These are phyloP conservation scores for Eulemur albifrons DNA, from an alignment of 2,797 vertebrate genomes.

Conservation along the genomic window DNA sequence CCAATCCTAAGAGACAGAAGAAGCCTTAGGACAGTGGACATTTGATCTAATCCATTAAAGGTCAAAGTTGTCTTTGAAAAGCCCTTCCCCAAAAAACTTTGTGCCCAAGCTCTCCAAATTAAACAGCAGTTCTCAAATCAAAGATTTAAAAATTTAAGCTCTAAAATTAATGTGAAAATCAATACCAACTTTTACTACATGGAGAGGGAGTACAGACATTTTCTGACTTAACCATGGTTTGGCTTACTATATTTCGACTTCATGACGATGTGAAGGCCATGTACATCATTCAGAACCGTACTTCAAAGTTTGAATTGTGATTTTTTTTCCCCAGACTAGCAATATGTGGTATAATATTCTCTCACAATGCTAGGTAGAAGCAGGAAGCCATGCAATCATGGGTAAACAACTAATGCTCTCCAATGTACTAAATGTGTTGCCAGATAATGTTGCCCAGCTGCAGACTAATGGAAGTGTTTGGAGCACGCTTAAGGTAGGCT, in stretches of 20 bases:
- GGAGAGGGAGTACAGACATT: not conserved
- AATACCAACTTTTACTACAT: not conserved
- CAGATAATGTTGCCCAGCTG: not conserved
- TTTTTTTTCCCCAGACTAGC: not conserved
- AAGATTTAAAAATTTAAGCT: not conserved
- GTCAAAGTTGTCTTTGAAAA: not conserved
- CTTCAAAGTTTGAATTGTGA: not conserved
- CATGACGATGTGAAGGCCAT: not conserved
- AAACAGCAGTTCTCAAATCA: not conserved
- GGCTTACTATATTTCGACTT: not conserved
- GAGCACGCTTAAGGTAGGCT: not conserved
- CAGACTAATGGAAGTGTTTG: not conserved
- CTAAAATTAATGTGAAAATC: not conserved
- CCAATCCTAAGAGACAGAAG: not conserved
- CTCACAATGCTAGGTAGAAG: fast-evolving
- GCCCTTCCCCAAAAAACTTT: not conserved
- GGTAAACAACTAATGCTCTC: not conserved
- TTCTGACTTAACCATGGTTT: not conserved
- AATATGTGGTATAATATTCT: not conserved
- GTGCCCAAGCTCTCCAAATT: not conserved
- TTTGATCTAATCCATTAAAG: not conserved
- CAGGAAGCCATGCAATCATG: not conserved
- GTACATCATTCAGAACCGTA: not conserved
- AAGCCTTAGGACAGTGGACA: not conserved
- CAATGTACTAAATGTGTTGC: too few species aligned